Evolutionary conservation across 2,888 invertebrate species (phyloP).

Genomic region (Acrobasis suavella): DNA sequence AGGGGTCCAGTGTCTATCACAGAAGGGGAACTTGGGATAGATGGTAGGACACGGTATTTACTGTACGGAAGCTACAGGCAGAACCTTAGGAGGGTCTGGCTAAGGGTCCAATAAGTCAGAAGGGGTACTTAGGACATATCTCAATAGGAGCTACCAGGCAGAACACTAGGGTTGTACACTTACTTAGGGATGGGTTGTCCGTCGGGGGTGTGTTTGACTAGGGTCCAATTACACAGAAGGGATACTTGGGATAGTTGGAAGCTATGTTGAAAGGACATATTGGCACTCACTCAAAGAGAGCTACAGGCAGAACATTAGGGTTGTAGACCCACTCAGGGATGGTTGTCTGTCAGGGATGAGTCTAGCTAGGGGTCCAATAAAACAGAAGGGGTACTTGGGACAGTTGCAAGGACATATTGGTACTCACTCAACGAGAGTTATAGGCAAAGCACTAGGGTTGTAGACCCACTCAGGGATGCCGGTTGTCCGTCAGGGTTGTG

Average conservation of each 20-base stretch:
- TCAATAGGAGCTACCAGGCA: conserved; percentile 56
- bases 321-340: conserved; percentile 74
- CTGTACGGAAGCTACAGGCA: too few species aligned
- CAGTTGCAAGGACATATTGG: too few species aligned
- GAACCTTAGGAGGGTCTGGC: conserved; percentile 57
- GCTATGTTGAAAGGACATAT: too few species aligned
- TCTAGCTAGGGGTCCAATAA: conserved; percentile 64
- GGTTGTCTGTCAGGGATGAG: conserved; percentile 67
- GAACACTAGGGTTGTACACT: conserved; percentile 60
- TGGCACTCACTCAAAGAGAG: conserved; percentile 51
- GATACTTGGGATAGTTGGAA: conserved; percentile 83
- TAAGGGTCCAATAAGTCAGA: conserved; percentile 63
- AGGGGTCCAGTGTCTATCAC: too few species aligned
- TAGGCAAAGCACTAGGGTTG: conserved; percentile 55
- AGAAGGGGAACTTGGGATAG: too few species aligned
- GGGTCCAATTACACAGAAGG: conserved; percentile 66
- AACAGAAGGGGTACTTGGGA: conserved; percentile 74
- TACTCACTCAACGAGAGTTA: conserved; percentile 19
- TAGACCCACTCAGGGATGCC: conserved; percentile 74
- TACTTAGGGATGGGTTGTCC: conserved; percentile 74
- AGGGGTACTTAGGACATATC: conserved; percentile 80
- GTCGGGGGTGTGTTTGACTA: conserved; percentile 70
- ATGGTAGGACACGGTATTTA: too few species aligned
- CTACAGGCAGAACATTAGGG: conserved; percentile 54
- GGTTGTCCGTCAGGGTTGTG: conserved; percentile 68